These are phyloP conservation scores for Tachypleus tridentatus DNA, from an alignment of 1,140 invertebrate species.

Conservation along the genomic window DNA sequence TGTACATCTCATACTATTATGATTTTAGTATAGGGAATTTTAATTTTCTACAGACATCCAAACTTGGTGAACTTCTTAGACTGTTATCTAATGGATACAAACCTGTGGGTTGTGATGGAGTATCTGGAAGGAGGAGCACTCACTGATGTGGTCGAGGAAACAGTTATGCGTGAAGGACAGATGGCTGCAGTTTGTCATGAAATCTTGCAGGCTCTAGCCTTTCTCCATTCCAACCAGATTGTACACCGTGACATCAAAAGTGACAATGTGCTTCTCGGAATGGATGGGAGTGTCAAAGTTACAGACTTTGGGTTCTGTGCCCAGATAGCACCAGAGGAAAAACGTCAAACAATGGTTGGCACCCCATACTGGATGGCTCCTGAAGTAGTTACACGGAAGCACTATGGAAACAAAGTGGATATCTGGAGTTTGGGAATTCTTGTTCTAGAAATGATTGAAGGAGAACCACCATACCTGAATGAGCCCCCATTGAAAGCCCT, in stretches of 20 bases:
- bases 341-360: slow-evolving; percentile 87
- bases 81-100: slow-evolving; percentile 65
- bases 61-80: slow-evolving; percentile 97
- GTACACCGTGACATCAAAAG: slow-evolving; percentile 92
- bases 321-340: slow-evolving; percentile 66
- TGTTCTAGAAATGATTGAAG: slow-evolving; percentile 99
- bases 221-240: slow-evolving; percentile 46
- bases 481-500: slow-evolving; percentile 86
- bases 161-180: slow-evolving; percentile 92
- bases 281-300: slow-evolving; percentile 93
- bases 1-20: background rate
- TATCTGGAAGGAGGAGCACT: slow-evolving; percentile 87
- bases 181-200: slow-evolving; percentile 93
- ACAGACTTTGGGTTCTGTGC: slow-evolving; percentile 97
- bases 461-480: slow-evolving; percentile 96
- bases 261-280: slow-evolving; percentile 89
- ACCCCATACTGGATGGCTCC: slow-evolving; percentile 83
- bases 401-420: slow-evolving; percentile 51
- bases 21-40: slow-evolving; percentile 46
- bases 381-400: slow-evolving; percentile 49
- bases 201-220: slow-evolving; percentile 81
- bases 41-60: slow-evolving; percentile 74
- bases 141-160: slow-evolving; percentile 95
- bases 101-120: slow-evolving; percentile 93
- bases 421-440: slow-evolving; percentile 71